These are phyloP conservation scores for Eidolon dupreanum DNA, from an alignment of 2,797 vertebrate species.

Conservation along the genomic window DNA sequence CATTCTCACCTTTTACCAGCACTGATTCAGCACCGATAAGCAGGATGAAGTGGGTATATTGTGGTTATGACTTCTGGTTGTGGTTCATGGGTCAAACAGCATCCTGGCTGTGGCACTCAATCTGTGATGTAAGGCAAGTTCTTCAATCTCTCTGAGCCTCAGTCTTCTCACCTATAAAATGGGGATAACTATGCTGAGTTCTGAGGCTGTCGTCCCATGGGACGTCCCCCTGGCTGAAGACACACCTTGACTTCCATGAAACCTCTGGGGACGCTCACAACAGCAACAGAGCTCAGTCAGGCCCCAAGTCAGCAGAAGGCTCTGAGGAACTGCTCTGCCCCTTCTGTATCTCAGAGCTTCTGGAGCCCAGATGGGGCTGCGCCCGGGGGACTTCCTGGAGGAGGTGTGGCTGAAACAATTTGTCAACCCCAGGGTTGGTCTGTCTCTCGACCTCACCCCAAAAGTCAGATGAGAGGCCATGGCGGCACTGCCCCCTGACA, in stretches of 20 bases:
- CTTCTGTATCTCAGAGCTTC: neutral
- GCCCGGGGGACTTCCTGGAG: neutral
- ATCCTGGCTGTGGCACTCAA: neutral
- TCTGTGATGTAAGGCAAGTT: neutral
- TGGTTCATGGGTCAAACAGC: too few species aligned
- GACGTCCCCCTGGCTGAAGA: neutral
- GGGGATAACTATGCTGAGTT: neutral
- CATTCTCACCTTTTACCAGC: neutral
- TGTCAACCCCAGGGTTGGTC: neutral
- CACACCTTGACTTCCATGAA: neutral
- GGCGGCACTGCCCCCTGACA: neutral
- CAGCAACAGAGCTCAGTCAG: neutral
- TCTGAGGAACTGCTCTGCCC: neutral
- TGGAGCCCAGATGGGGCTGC: neutral
- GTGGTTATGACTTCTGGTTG: neutral
- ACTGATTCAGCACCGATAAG: neutral
- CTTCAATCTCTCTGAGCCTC: neutral
- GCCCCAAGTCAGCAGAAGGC: neutral
- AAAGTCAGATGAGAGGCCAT: neutral
- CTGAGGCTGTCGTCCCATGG: accelerated
- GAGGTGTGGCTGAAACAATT: neutral
- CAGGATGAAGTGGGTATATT: too few species aligned
- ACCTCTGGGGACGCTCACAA: neutral
- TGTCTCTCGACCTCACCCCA: neutral
- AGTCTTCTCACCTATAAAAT: neutral